A percentile compares a stretch with the other conserved stretches of the same genome.
These are phyloP conservation scores for Tapirus indicus DNA, from an alignment of 2,797 vertebrate species.

Conservation along the genomic window DNA sequence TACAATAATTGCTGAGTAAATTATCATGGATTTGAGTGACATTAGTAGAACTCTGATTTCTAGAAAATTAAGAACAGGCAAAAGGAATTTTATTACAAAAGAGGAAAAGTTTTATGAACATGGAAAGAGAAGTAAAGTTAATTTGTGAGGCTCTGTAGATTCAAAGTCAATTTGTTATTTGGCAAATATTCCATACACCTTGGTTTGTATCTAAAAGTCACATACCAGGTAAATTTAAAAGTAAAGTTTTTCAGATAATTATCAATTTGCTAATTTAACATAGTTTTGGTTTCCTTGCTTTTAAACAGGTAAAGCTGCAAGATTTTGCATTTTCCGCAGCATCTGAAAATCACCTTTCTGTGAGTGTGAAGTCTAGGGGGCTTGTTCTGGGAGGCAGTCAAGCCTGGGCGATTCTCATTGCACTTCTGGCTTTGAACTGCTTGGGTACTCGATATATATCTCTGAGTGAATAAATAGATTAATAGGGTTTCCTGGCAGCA, in stretches of 20 bases:
- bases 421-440: not conserved
- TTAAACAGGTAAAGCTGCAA: not conserved
- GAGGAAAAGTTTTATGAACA: not conserved
- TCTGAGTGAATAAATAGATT: not conserved
- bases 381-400: not conserved
- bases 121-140: not conserved
- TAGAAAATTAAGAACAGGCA: not conserved
- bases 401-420: not conserved
- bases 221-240: not conserved
- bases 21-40: not conserved
- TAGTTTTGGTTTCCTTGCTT: not conserved
- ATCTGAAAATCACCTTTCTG: not conserved
- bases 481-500: not conserved
- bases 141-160: not conserved
- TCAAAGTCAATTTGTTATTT: not conserved
- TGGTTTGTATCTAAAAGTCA: not conserved
- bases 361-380: accelerated
- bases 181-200: not conserved
- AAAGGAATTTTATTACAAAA: not conserved
- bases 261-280: not conserved
- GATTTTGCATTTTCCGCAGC: not conserved
- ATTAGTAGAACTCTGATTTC: not conserved
- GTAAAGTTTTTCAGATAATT: not conserved
- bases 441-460: not conserved
- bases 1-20: not conserved